These are phyloP conservation scores for Anguilla marmorata DNA, from an alignment of 2,797 vertebrate genomes.

Conservation along the genomic window DNA sequence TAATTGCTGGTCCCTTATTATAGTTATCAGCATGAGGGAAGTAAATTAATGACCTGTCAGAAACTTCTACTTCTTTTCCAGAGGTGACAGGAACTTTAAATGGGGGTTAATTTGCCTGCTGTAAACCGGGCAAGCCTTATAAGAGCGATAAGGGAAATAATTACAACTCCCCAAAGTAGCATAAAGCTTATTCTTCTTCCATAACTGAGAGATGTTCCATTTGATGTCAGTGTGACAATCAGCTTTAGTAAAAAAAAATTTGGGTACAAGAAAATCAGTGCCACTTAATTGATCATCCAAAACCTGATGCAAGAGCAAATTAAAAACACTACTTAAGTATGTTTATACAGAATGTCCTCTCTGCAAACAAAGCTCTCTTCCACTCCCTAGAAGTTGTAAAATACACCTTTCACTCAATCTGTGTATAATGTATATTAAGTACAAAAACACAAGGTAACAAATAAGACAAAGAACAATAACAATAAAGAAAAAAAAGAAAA, in stretches of 20 bases:
- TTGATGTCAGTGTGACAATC: neutral
- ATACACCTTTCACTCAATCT: too few relatives aligned
- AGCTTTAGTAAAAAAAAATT: neutral
- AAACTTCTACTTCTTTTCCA: slow-evolving; percentile 23
- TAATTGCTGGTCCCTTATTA: slow-evolving; percentile 28
- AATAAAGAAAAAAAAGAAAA: too few relatives aligned
- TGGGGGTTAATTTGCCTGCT: slow-evolving; percentile 20
- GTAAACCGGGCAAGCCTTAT: slow-evolving; percentile 19
- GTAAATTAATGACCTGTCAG: slow-evolving; percentile 21
- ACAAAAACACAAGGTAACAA: too few relatives aligned
- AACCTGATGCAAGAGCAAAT: slow-evolving; percentile 7
- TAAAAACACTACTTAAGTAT: neutral
- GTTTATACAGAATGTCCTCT: neutral
- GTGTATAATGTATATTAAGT: too few relatives aligned
- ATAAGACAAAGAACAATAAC: too few relatives aligned
- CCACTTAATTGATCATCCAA: neutral
- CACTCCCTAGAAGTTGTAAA: too few relatives aligned
- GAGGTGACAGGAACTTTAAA: slow-evolving; percentile 33
- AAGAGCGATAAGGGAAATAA: slow-evolving; percentile 11
- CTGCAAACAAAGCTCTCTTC: too few relatives aligned
- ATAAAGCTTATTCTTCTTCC: neutral
- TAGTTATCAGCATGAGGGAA: neutral
- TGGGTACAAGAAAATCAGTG: neutral
- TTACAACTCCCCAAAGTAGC: neutral
- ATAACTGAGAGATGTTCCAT: too few relatives aligned